Evolutionary conservation across 2,888 invertebrate species (phyloP), one percentile per base, ranked within the genome.

Genomic region (Limenitis camilla): DNA sequence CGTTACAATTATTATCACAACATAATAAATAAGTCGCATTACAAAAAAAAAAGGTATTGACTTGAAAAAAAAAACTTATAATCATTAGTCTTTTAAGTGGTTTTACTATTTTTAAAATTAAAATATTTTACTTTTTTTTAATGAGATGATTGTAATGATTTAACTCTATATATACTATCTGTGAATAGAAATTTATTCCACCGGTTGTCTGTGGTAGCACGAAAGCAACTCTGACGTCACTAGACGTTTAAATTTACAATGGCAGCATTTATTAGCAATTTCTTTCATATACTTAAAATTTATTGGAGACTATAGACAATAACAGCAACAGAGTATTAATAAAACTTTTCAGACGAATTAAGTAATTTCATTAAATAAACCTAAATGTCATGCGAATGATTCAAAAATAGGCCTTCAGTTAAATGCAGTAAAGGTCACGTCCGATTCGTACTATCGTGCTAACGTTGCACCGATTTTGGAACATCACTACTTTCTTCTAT

Each of bases 91-190:
- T 76, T 78, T 56, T 74, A 72, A 74, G 71, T 73, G 69, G 70
- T 81, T 83, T 81, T 81, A 76, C 80, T 70, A 70, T 78, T 79
- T 78, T 82, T 81, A 52, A 46, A 44, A 59, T 76, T 75, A 69
- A 66, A 68, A 69, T 61, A 81, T 79, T 79, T 73, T 79, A 71
- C 72, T 83, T 81, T 83, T 80, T 79, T n/a, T n/a, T n/a, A n/a
- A 74, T 72, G 68, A 65, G 33, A 44, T 32, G 33, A 50, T n/a
- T n/a, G n/a, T n/a, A n/a, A 39, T 10, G 28, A 38, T 45, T 36
- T 42, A 29, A 44, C 39, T 33, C n/a, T 33, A 8, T 4, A 32
- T 10, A n/a, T 30, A 27, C n/a, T 44, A 65, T 70, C 71, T 68
- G 70, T 56, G 74, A 74, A 72, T 76, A 79, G 74, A 80, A 74